These are phyloP conservation scores for Phaethornis superciliosus DNA, from an alignment of 2,113 vertebrate species.

Conservation along the genomic window DNA sequence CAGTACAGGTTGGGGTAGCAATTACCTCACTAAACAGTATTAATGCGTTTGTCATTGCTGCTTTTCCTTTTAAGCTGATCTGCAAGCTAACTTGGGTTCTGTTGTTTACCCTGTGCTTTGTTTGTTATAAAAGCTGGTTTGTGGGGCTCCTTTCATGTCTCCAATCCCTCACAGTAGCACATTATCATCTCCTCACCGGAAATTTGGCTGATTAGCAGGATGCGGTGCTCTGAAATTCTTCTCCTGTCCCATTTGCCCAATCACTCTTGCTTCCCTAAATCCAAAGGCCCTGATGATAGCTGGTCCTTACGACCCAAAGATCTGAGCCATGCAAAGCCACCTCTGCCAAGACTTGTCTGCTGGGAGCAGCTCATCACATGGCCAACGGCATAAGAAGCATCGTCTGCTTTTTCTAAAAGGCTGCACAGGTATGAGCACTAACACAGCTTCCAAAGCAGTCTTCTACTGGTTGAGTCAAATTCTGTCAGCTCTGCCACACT, in stretches of 20 bases:
- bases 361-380: fast-evolving
- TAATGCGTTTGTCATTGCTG: constrained; percentile 43
- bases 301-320: neutral
- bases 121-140: neutral
- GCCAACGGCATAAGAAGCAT: neutral
- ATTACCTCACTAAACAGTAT: constrained; percentile 53
- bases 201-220: fast-evolving
- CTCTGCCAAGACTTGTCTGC: neutral
- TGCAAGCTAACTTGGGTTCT: neutral
- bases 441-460: neutral
- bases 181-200: neutral
- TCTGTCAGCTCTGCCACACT: neutral
- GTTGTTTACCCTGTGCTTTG: neutral
- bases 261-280: neutral
- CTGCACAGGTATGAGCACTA: neutral
- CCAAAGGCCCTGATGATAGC: neutral
- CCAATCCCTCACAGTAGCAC: neutral
- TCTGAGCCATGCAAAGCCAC: neutral
- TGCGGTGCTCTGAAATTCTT: neutral
- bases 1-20: constrained; percentile 16
- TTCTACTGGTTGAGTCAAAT: neutral
- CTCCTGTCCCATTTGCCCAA: neutral
- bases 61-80: constrained; percentile 13
- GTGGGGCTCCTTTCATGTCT: neutral
- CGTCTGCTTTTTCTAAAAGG: neutral